Evolutionary conservation across 2,888 invertebrate genomes (phyloP), one percentile per base, ranked within the genome.

Genomic region (Phyto melanocephala): DNA sequence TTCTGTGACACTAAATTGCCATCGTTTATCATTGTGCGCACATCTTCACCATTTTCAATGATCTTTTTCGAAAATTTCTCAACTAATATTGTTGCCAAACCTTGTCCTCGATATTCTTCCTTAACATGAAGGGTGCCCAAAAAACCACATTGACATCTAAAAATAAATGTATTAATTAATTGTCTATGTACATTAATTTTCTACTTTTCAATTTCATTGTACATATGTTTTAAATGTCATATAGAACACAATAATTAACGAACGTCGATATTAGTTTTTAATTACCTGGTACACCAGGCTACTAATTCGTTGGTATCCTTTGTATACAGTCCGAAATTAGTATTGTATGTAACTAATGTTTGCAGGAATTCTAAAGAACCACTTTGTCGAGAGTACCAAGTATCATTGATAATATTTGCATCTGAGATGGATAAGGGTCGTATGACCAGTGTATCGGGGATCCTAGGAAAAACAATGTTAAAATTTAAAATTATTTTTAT

Each of bases 251-350:
- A n/a, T n/a, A n/a, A n/a, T n/a, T n/a, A n/a, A n/a, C n/a, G n/a
- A n/a, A n/a, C n/a, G n/a, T n/a, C n/a, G n/a, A n/a, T n/a, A n/a
- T n/a, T n/a, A n/a, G n/a, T n/a, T n/a, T n/a, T n/a, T n/a, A n/a
- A n/a, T n/a, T 50, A 87, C 88, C 87, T 85, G 5, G 87, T 86
- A 62, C 87, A 88, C 88, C 88, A 88, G 1, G 87, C 88, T 20
- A 88, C 83, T 17, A 88, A 68, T 70, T 88, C 86, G 20, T 86
- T 78, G 7, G 81, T 83, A 1, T 84, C 81, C 28, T 84, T 83
- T 15, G 58, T 65, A 62, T 85, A 87, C 3, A 87, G 84, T 1
- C 87, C 88, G 62, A 88, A 76, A 81, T 85, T 88, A 4, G 81
- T 54, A 77, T 87, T 88, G 79, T 84, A 85, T 42, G 52, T 65